phyloP scores from a whole-genome alignment of 2,113 vertebrate species.

The Tor tambroides region DNA sequence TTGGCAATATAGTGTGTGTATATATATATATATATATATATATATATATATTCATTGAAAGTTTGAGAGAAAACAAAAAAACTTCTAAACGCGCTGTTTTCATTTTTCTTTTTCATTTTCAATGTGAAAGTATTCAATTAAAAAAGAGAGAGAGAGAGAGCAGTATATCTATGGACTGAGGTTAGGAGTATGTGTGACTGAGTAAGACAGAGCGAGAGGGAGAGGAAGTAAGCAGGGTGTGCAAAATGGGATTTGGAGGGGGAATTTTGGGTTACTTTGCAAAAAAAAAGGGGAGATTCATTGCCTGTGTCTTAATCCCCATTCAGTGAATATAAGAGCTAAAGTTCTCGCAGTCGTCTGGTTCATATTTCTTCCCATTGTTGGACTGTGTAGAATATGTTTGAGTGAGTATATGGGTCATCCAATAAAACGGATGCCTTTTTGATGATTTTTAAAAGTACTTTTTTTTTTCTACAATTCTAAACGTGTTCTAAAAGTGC shows the following conservation, averaged over 20 bases:
- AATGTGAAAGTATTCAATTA: not conserved
- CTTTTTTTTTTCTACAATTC: too few species aligned
- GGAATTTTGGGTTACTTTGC: slow-evolving; percentile 34
- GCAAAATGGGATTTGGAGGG: slow-evolving; percentile 51
- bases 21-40: too few species aligned
- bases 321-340: slow-evolving; percentile 7
- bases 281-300: slow-evolving; percentile 43
- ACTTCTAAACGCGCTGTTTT: not conserved
- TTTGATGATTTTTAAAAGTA: not conserved
- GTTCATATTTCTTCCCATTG: not conserved
- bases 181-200: not conserved
- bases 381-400: not conserved
- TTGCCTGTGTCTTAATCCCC: slow-evolving; percentile 47
- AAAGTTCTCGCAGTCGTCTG: slow-evolving; percentile 18
- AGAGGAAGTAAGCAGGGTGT: slow-evolving; percentile 22
- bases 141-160: too few species aligned
- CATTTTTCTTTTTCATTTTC: not conserved
- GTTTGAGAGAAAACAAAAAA: too few species aligned
- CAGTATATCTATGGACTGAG: not conserved
- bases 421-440: not conserved
- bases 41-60: too few species aligned
- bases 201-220: not conserved
- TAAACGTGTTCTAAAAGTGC: too few species aligned
- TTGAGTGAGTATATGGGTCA: slow-evolving; percentile 10
- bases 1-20: too few species aligned